Conservation (phyloP, 2,797 vertebrate species). For the Eulemur mongoz region DNA sequence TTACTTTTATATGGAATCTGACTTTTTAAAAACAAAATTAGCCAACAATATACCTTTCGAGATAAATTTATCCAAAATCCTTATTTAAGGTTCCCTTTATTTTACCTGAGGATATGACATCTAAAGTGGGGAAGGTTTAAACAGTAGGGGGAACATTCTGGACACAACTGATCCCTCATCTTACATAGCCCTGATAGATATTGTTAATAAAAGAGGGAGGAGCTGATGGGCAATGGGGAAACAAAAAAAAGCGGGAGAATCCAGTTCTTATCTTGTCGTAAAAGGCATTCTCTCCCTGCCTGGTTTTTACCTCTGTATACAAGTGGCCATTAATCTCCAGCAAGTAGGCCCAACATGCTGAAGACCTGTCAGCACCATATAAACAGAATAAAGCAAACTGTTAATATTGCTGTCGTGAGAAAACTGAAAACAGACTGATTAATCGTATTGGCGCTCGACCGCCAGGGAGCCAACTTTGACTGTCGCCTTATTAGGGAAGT, state of each 20-base stretch:
- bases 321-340: slow-evolving; percentile 82
- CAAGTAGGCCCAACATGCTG: slow-evolving; percentile 83
- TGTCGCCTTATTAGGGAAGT: slow-evolving; percentile 87
- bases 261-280: slow-evolving; percentile 74
- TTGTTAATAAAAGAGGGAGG: slow-evolving; percentile 1
- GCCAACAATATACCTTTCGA: slow-evolving; percentile 24
- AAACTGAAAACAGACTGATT: slow-evolving; percentile 88
- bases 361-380: slow-evolving; percentile 86
- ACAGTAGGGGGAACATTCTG: slow-evolving; percentile 7
- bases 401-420: slow-evolving; percentile 86
- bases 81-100: slow-evolving; percentile 59
- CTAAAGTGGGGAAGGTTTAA: slow-evolving; percentile 30
- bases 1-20: background rate
- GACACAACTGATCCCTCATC: slow-evolving; percentile 40
- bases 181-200: slow-evolving; percentile 64
- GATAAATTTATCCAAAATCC: slow-evolving; percentile 42
- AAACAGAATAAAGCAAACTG: slow-evolving; percentile 89
- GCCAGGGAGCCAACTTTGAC: slow-evolving; percentile 81
- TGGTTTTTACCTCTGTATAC: slow-evolving; percentile 80
- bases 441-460: slow-evolving; percentile 84
- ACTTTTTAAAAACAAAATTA: slow-evolving; percentile 30
- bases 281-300: slow-evolving; percentile 78
- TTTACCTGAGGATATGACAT: background rate
- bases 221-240: background rate
- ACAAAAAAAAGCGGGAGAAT: slow-evolving; percentile 47